Conservation (phyloP, 2,797 vertebrate genomes). For the Momotus momota region DNA sequence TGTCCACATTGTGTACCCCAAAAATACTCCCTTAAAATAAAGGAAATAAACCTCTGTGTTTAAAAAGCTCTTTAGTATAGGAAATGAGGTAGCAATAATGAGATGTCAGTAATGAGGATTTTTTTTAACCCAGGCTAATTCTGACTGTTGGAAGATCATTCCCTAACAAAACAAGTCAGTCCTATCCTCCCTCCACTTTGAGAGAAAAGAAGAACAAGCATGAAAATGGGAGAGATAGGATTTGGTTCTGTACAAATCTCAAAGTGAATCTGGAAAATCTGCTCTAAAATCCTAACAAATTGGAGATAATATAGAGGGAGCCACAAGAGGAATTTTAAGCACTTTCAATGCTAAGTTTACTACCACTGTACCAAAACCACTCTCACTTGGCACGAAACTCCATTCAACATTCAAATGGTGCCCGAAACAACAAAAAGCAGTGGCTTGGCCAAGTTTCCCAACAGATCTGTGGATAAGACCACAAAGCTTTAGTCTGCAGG, state of each 20-base stretch:
- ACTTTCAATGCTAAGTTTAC: background rate
- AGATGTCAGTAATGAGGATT: background rate
- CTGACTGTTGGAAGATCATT: background rate
- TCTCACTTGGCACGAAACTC: background rate
- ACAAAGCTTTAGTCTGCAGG: constrained; percentile 25
- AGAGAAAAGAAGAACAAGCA: background rate
- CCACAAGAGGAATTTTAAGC: background rate
- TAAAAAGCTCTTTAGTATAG: background rate
- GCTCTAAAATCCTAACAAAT: background rate
- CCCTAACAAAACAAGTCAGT: background rate
- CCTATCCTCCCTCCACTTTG: background rate
- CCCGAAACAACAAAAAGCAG: constrained; percentile 18
- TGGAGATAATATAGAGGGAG: background rate
- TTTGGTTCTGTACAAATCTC: too few species aligned
- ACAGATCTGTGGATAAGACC: background rate
- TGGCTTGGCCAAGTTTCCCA: constrained; percentile 2
- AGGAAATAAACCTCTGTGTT: background rate
- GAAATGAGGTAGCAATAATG: background rate
- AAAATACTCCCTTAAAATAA: background rate
- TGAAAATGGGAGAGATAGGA: background rate
- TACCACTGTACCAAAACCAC: background rate
- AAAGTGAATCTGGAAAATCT: background rate
- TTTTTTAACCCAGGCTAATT: background rate
- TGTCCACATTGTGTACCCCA: background rate
- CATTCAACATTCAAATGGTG: background rate